Percentiles rank a stretch among this genome's conserved stretches.
These are phyloP conservation scores for Troilus luridus DNA, from an alignment of 2,888 invertebrate genomes.

Conservation along the genomic window DNA sequence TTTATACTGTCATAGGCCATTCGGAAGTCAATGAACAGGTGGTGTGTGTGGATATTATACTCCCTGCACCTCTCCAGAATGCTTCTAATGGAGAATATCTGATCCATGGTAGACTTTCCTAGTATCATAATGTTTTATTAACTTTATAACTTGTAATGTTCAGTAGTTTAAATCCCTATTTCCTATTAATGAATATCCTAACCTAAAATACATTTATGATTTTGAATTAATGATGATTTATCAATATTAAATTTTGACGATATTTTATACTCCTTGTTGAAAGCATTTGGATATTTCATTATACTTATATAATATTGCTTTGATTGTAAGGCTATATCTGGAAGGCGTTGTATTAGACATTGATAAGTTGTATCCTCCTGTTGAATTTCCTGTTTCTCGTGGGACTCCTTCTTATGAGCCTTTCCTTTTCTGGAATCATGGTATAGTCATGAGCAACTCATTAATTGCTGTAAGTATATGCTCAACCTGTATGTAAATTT, in stretches of 20 bases:
- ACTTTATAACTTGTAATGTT: no score
- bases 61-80: no score
- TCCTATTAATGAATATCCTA: no score
- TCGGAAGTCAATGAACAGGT: no score
- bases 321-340: constrained; percentile 54
- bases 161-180: no score
- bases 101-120: no score
- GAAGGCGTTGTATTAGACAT: constrained; percentile 61
- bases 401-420: constrained; percentile 58
- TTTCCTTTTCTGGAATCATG: constrained; percentile 60
- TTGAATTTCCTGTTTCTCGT: constrained; percentile 60
- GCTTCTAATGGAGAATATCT: no score
- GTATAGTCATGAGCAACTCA: constrained; percentile 17
- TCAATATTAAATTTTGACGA: neutral
- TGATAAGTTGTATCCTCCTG: constrained; percentile 60
- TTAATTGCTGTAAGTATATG: neutral
- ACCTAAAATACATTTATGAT: no score
- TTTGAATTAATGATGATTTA: no score
- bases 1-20: no score
- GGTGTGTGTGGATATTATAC: no score
- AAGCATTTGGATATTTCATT: neutral
- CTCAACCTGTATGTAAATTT: neutral
- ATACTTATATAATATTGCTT: neutral
- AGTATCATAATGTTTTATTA: no score
- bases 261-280: neutral